These are phyloP conservation scores for Synanthedon formicaeformis DNA, from an alignment of 2,888 invertebrate genomes.

Conservation along the genomic window DNA sequence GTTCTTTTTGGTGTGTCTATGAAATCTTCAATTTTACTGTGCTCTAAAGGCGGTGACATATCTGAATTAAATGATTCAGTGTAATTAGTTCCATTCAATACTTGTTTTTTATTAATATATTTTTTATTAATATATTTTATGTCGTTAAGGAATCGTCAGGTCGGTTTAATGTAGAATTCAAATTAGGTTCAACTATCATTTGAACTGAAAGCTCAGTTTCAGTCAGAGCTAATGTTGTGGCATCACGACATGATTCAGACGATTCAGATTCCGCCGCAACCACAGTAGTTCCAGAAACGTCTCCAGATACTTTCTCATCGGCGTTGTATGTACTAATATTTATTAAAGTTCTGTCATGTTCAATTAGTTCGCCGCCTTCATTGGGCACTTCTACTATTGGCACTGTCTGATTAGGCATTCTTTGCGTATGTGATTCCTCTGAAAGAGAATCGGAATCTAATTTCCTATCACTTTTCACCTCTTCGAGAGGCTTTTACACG, in stretches of 20 bases:
- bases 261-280: slow-evolving; percentile 56
- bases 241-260: slow-evolving; percentile 79
- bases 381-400: slow-evolving; percentile 81
- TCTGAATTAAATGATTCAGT: not conserved
- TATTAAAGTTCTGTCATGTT: slow-evolving; percentile 69
- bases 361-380: slow-evolving; percentile 75
- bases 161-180: slow-evolving; percentile 5
- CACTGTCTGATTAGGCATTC: slow-evolving; percentile 58
- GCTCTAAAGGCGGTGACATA: not conserved
- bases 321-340: slow-evolving; percentile 35
- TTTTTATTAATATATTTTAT: too few species aligned
- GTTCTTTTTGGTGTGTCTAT: not conserved
- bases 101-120: slow-evolving; percentile 6
- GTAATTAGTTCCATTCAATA: not conserved
- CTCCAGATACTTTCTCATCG: slow-evolving; percentile 35
- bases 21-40: not conserved
- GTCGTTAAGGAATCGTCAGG: not conserved
- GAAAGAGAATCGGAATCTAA: slow-evolving; percentile 71
- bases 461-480: slow-evolving; percentile 29
- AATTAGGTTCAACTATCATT: slow-evolving; percentile 37
- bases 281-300: slow-evolving; percentile 38
- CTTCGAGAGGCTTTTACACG: slow-evolving; percentile 31
- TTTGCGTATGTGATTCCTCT: slow-evolving; percentile 48
- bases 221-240: slow-evolving; percentile 79
- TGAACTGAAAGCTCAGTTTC: slow-evolving; percentile 86